A percentile compares a stretch with the other conserved stretches of the same genome.
Evolutionary conservation across 2,113 vertebrate species (phyloP).

Genomic region (Quiscalus mexicanus): DNA sequence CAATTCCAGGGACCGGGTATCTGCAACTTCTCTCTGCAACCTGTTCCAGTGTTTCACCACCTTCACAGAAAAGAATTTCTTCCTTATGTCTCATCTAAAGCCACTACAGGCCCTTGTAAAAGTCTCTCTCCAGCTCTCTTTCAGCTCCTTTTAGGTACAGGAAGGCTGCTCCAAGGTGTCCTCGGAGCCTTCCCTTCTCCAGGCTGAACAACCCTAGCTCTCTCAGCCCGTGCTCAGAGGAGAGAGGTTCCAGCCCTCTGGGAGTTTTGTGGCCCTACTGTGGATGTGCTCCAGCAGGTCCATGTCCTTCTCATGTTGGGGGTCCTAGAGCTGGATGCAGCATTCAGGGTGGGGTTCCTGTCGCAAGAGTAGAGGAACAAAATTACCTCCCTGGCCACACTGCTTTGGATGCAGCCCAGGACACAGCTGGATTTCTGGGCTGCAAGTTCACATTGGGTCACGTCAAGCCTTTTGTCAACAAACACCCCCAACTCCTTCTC

Average conservation of each 20-base stretch:
- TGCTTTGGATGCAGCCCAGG: not conserved
- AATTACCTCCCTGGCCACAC: rapidly evolving
- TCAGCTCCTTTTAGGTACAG: not conserved
- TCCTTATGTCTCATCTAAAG: not conserved
- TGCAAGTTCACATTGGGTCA: not conserved
- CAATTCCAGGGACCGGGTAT: not conserved
- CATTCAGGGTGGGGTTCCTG: not conserved
- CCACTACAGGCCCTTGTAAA: not conserved
- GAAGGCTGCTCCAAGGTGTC: not conserved
- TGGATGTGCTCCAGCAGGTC: not conserved
- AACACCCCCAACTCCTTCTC: not conserved
- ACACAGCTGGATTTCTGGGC: not conserved
- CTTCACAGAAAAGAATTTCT: not conserved
- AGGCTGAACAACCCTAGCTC: not conserved
- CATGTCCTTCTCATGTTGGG: not conserved
- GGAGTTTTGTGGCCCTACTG: not conserved
- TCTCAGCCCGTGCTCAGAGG: not conserved
- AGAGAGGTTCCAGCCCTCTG: not conserved
- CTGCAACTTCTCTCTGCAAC: not conserved
- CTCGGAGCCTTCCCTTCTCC: not conserved
- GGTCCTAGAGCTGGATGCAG: not conserved
- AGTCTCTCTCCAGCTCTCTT: not conserved
- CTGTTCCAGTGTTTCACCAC: not conserved
- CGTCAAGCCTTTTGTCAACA: not conserved
- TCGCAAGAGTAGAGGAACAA: not conserved